Conservation (phyloP, 1,140 invertebrate species). For the Bombus waltoni region DNA sequence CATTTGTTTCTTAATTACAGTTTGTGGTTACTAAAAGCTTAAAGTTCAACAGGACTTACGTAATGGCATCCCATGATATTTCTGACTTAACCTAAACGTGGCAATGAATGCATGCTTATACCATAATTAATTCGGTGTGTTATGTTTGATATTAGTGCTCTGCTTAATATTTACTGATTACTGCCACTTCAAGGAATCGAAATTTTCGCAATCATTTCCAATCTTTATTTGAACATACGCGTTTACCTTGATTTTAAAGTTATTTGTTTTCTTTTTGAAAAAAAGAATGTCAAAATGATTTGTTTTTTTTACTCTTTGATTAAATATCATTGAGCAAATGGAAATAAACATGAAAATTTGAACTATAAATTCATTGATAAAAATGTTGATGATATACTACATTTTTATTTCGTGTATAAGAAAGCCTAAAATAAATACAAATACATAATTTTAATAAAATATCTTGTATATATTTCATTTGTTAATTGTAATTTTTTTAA, state of each 20-base stretch:
- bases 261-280: constrained; percentile 8
- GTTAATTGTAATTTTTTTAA: constrained; percentile 14
- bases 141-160: constrained; percentile 9
- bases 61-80: constrained; percentile 39
- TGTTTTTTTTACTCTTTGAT: constrained; percentile 1
- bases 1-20: not conserved
- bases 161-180: constrained; percentile 15
- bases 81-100: constrained; percentile 61
- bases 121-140: constrained; percentile 25
- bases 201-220: not conserved
- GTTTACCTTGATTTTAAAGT: not conserved
- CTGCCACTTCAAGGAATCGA: not conserved
- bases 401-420: not conserved
- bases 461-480: not conserved
- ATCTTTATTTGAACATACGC: not conserved
- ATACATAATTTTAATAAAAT: not conserved
- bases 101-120: constrained; percentile 35
- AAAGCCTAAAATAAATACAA: not conserved
- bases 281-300: constrained; percentile 41
- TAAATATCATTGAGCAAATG: constrained; percentile 7
- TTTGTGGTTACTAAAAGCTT: not conserved
- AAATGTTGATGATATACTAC: not conserved
- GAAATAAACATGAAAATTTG: not conserved
- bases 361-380: not conserved
- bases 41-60: constrained; percentile 35